Conservation (phyloP, 1,140 invertebrate species). For the Euwallacea fornicatus region DNA sequence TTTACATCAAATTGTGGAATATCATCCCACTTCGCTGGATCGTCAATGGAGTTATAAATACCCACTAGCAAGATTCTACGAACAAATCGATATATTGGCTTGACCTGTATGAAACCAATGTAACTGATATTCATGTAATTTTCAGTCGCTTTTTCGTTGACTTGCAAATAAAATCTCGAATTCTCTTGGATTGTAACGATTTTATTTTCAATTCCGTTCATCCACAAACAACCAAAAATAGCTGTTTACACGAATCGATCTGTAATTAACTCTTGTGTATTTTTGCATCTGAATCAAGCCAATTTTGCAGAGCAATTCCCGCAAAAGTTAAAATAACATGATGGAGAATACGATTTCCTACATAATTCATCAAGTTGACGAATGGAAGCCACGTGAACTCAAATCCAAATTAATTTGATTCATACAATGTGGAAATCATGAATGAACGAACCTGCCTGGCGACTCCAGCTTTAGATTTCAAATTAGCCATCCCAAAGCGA, state of each 20-base stretch:
- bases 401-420: conserved; percentile 34
- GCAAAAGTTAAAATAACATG: neutral
- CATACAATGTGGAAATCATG: conserved; percentile 33
- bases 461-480: conserved; percentile 8
- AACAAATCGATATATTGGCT: neutral
- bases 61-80: neutral
- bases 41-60: too few relatives aligned
- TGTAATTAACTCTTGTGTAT: too few relatives aligned
- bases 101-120: neutral
- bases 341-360: conserved; percentile 9
- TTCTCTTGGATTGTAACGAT: too few relatives aligned
- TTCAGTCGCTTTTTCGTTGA: neutral
- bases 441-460: conserved; percentile 25
- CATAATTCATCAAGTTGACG: conserved; percentile 23
- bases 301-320: neutral
- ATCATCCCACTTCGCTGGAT: too few relatives aligned
- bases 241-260: too few relatives aligned
- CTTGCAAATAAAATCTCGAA: too few relatives aligned
- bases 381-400: conserved; percentile 13
- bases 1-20: too few relatives aligned
- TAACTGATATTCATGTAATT: neutral
- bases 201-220: too few relatives aligned
- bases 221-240: too few relatives aligned
- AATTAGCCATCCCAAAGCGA: conserved; percentile 14
- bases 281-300: too few relatives aligned